A percentile compares a stretch with the other conserved stretches of the same genome.
Evolutionary conservation across 2,797 vertebrate genomes (phyloP).

Genomic region (Spinus olivaceus): DNA sequence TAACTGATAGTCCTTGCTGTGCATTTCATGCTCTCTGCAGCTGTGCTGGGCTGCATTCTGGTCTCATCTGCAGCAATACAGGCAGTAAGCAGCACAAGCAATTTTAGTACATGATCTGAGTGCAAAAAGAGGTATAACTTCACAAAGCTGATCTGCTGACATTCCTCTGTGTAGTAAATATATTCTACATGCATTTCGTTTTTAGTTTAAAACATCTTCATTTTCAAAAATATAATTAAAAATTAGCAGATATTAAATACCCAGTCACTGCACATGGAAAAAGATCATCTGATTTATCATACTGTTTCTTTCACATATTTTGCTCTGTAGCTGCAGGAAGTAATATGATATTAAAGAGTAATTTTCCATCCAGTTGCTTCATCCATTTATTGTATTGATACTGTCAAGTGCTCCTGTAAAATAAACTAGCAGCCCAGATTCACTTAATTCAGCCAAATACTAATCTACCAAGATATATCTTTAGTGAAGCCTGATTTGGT

Average conservation of each 20-base stretch:
- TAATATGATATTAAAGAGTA: not conserved
- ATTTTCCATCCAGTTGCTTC: constrained; percentile 3
- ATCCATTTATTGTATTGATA: not conserved
- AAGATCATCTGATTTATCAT: not conserved
- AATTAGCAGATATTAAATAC: not conserved
- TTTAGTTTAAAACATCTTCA: not conserved
- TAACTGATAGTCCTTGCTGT: not conserved
- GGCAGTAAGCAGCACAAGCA: not conserved
- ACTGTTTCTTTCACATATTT: constrained; percentile 10
- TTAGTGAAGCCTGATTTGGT: not conserved
- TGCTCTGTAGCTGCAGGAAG: not conserved
- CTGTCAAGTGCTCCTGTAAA: constrained; percentile 22
- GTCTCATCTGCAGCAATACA: not conserved
- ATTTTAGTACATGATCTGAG: not conserved
- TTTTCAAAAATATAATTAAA: not conserved
- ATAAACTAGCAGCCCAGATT: not conserved
- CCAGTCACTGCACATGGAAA: not conserved
- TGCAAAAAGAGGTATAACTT: not conserved
- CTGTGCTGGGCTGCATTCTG: not conserved
- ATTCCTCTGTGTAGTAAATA: not conserved
- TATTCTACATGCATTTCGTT: not conserved
- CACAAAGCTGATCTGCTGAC: not conserved
- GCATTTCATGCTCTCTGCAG: not conserved
- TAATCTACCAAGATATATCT: not conserved
- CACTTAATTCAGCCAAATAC: not conserved